phyloP scores from a whole-genome alignment of 2,113 vertebrate genomes.

The Erythrolamprus reginae region DNA sequence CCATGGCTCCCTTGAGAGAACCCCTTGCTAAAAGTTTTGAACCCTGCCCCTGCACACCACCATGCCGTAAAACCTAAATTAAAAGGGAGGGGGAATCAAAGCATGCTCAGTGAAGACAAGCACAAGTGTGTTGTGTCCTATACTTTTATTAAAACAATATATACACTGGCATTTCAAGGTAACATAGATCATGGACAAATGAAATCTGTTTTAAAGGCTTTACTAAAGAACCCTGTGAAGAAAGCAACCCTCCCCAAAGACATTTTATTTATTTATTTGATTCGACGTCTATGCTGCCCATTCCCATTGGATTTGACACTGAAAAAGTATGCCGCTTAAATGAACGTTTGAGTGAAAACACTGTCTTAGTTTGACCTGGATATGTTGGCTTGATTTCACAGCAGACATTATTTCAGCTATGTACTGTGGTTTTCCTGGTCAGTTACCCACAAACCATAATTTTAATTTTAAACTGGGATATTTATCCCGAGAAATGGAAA shows the following conservation, averaged over 20 bases:
- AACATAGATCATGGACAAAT: constrained; percentile 36
- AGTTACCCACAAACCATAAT: background rate
- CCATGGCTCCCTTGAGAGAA: too few species aligned
- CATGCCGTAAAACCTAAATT: background rate
- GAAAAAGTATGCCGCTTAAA: constrained; percentile 24
- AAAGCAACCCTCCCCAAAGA: background rate
- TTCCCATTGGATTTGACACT: constrained; percentile 34
- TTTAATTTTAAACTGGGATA: background rate
- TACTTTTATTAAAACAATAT: constrained; percentile 61
- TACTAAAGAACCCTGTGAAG: constrained; percentile 10
- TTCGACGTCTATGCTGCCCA: too few species aligned
- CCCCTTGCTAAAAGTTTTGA: too few species aligned
- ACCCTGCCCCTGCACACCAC: background rate
- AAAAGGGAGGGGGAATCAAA: background rate
- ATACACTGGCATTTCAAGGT: constrained; percentile 42
- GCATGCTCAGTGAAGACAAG: constrained; percentile 31
- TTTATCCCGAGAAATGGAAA: background rate
- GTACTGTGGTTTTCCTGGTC: background rate
- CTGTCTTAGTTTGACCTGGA: constrained; percentile 1
- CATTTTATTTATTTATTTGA: too few species aligned
- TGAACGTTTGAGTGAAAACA: constrained; percentile 13
- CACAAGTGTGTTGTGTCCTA: constrained; percentile 17
- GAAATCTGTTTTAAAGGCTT: background rate
- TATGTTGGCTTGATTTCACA: background rate
- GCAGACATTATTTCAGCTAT: background rate